phyloP scores from a whole-genome alignment of 37 sponge, comb jelly and placozoan genomes.

The Oopsacas minuta region DNA sequence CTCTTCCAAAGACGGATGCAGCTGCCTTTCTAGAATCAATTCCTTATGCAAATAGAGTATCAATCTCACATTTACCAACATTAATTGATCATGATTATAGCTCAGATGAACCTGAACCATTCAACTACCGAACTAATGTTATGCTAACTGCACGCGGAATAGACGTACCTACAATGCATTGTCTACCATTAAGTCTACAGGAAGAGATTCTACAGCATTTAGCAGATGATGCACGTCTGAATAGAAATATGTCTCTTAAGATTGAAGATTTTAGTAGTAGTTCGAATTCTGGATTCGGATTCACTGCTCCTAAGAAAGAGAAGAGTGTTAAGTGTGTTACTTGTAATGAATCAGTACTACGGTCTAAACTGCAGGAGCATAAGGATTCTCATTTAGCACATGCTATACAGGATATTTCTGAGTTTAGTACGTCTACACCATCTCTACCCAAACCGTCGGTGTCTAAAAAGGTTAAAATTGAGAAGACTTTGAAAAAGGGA shows the following conservation, averaged over 20 bases:
- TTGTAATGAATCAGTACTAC: neutral
- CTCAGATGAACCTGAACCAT: neutral
- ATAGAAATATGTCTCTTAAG: neutral
- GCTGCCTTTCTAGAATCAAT: neutral
- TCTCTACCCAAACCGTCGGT: neutral
- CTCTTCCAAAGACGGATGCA: neutral
- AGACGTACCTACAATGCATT: conserved; percentile 3
- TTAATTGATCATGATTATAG: neutral
- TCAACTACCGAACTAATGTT: conserved; percentile 1
- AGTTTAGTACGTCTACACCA: neutral
- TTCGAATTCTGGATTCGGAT: neutral
- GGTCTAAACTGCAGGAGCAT: conserved; percentile 14
- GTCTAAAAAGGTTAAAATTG: neutral
- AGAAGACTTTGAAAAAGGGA: neutral
- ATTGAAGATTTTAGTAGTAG: neutral
- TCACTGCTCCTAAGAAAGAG: neutral
- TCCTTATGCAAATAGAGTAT: neutral
- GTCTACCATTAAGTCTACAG: neutral
- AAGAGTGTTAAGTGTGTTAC: neutral
- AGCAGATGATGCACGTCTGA: neutral
- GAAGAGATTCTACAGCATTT: neutral
- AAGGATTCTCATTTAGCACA: neutral
- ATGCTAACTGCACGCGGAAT: conserved; percentile 8
- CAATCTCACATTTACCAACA: neutral
- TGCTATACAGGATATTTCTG: neutral